Percentiles rank a stretch among this genome's conserved stretches.
These are phyloP conservation scores for Cepaea hortensis DNA, from an alignment of 2,888 invertebrate species.

Conservation along the genomic window DNA sequence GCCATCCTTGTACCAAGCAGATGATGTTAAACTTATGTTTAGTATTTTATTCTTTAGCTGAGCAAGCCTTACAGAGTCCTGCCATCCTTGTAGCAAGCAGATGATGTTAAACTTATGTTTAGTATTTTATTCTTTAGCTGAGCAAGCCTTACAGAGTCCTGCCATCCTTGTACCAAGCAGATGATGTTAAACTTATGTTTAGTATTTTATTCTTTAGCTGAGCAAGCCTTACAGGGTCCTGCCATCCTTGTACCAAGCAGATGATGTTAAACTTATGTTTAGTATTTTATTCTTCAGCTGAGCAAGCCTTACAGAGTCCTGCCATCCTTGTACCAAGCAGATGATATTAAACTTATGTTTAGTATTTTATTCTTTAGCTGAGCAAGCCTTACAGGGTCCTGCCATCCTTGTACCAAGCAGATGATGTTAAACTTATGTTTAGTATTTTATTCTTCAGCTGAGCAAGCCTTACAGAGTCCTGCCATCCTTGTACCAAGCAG, in stretches of 20 bases:
- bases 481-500: conserved; percentile 61
- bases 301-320: too few relatives aligned
- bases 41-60: background rate
- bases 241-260: conserved; percentile 61
- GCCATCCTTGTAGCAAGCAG: conserved; percentile 61
- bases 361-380: background rate
- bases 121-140: background rate
- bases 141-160: conserved; percentile 62
- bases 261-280: too few relatives aligned
- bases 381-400: conserved; percentile 62
- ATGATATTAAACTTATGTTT: too few relatives aligned
- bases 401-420: conserved; percentile 63
- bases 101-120: too few relatives aligned
- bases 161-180: conserved; percentile 61
- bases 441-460: background rate
- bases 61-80: conserved; percentile 62
- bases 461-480: conserved; percentile 62
- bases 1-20: conserved; percentile 61
- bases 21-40: too few relatives aligned
- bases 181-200: too few relatives aligned
- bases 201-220: background rate
- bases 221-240: conserved; percentile 62
- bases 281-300: too few relatives aligned
- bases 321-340: background rate
- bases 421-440: too few relatives aligned